These are phyloP conservation scores for Podarcis raffonei DNA, from an alignment of 2,113 vertebrate species.

Conservation along the genomic window DNA sequence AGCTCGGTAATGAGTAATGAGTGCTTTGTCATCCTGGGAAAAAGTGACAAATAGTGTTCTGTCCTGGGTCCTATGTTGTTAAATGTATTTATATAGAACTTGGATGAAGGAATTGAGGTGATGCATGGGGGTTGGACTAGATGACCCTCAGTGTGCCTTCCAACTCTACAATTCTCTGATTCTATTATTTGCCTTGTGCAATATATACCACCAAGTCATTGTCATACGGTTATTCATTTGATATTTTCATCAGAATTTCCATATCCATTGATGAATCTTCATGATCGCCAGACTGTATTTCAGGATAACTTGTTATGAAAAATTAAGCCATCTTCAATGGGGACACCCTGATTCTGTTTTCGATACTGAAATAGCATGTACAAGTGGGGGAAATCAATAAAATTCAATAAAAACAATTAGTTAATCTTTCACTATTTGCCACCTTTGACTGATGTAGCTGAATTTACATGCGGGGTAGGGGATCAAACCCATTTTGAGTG, in stretches of 20 bases:
- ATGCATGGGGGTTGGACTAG: too few relatives aligned
- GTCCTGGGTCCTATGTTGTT: too few relatives aligned
- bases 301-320: constrained; percentile 43
- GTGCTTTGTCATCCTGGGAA: too few relatives aligned
- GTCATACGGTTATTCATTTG: neutral
- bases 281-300: constrained; percentile 49
- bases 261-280: neutral
- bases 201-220: neutral
- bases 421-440: neutral
- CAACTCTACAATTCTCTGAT: too few relatives aligned
- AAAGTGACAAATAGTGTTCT: too few relatives aligned
- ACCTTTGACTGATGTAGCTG: constrained; percentile 25
- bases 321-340: neutral
- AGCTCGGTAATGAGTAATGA: too few relatives aligned
- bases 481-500: constrained; percentile 38
- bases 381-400: constrained; percentile 35
- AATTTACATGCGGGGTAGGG: constrained; percentile 14
- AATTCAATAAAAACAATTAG: constrained; percentile 20
- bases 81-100: too few relatives aligned
- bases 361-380: constrained; percentile 29
- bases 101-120: too few relatives aligned
- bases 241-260: neutral
- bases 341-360: neutral
- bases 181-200: neutral
- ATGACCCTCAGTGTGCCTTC: too few relatives aligned